A percentile compares a stretch with the other conserved stretches of the same genome.
phyloP scores from a whole-genome alignment of 2,888 invertebrate genomes.

The Teleogryllus oceanicus region DNA sequence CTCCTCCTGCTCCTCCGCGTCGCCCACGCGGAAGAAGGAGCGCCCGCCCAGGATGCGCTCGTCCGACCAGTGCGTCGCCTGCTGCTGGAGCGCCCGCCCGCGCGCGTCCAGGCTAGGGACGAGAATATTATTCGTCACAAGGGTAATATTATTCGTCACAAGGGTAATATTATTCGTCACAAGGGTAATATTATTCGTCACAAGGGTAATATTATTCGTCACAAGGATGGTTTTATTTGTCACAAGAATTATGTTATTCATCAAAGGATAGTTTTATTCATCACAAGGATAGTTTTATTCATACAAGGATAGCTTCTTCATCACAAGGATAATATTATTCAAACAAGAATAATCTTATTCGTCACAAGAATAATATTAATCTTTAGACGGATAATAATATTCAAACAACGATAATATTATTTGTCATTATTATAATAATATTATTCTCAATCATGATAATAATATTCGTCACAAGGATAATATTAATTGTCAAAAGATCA shows the following conservation, averaged over 20 bases:
- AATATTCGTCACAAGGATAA: too few relatives aligned
- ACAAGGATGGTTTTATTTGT: neutral
- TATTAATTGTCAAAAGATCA: too few relatives aligned
- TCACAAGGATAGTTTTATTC: neutral
- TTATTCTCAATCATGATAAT: too few relatives aligned
- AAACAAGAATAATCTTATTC: too few relatives aligned
- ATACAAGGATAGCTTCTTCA: too few relatives aligned
- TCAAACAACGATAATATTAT: too few relatives aligned
- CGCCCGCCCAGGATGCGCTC: constrained; percentile 44
- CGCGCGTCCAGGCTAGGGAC: constrained; percentile 42
- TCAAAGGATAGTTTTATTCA: neutral
- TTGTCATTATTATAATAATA: too few relatives aligned
- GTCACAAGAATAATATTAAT: too few relatives aligned
- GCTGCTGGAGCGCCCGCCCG: constrained; percentile 41
- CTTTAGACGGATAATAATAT: too few relatives aligned
- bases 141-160: neutral
- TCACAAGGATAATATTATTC: too few relatives aligned
- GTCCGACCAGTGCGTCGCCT: constrained; percentile 45
- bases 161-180: neutral
- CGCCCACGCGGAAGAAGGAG: constrained; percentile 42
- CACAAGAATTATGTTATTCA: neutral
- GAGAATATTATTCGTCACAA: neutral
- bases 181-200: too few relatives aligned
- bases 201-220: neutral
- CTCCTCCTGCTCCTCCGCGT: constrained; percentile 20